These are phyloP conservation scores for Cydia pomonella DNA, from an alignment of 1,140 invertebrate species.

Conservation along the genomic window DNA sequence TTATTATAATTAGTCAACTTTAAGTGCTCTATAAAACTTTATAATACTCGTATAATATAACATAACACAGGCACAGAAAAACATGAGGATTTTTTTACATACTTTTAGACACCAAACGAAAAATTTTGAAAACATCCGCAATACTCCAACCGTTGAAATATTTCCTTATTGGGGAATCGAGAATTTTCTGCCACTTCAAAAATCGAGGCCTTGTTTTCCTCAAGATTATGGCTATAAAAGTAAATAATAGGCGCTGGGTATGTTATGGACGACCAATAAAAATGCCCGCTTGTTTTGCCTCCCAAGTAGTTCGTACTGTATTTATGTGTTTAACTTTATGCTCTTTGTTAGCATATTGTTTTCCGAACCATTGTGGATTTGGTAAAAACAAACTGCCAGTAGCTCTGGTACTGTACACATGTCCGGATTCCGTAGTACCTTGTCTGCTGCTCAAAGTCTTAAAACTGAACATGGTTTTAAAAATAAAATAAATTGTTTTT, in stretches of 20 bases:
- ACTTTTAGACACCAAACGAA: background rate
- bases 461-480: no score
- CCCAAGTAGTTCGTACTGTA: background rate
- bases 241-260: constrained; percentile 30
- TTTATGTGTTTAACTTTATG: constrained; percentile 12
- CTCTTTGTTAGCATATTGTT: background rate
- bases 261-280: constrained; percentile 31
- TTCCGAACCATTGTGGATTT: background rate
- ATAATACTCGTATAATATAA: no score
- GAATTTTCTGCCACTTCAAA: constrained; percentile 16
- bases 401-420: background rate
- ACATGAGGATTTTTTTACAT: no score
- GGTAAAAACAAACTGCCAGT: background rate
- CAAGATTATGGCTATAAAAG: constrained; percentile 29
- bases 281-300: constrained; percentile 22
- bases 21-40: no score
- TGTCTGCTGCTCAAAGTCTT: no score
- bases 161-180: constrained; percentile 9
- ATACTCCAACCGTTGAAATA: constrained; percentile 17
- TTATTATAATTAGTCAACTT: no score
- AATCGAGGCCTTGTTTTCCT: constrained; percentile 19
- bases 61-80: no score
- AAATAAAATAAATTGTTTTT: no score
- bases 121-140: background rate
- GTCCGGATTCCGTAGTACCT: background rate